Percentiles rank a stretch among this genome's conserved stretches.
Conservation (phyloP, 2,888 invertebrate genomes). For the Branchipolynoe longqiensis region DNA sequence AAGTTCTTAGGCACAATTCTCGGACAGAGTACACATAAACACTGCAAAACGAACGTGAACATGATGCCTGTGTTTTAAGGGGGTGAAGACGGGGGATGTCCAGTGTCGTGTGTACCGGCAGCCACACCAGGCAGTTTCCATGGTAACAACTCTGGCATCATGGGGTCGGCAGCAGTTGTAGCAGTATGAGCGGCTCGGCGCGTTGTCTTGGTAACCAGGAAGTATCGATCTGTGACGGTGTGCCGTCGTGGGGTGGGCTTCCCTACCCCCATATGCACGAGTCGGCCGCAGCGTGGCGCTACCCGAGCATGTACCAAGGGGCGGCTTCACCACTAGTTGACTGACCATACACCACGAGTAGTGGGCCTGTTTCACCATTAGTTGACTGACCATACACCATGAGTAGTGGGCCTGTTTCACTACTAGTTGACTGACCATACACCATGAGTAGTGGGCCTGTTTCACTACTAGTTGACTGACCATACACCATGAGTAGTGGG, state of each 20-base stretch:
- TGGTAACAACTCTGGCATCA: conserved; percentile 20
- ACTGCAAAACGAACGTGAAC: neutral
- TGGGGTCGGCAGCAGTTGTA: conserved; percentile 6
- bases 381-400: no score
- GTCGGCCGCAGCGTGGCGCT: neutral
- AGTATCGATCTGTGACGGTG: conserved; percentile 47
- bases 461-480: no score
- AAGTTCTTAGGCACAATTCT: no score
- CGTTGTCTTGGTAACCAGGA: conserved; percentile 42
- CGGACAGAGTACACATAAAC: no score
- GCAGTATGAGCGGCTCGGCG: conserved; percentile 7
- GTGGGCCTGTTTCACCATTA: no score
- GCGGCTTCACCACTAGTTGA: neutral
- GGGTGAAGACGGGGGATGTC: neutral
- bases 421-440: no score
- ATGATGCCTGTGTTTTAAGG: neutral
- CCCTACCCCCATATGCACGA: no score
- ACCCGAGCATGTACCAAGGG: neutral
- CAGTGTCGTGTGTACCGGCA: neutral
- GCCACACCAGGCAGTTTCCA: no score
- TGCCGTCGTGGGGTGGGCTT: conserved; percentile 19
- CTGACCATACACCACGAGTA: neutral
- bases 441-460: no score
- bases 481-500: no score
- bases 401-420: no score